These are phyloP conservation scores for Pristionchus exspectatus DNA, from an alignment of 2,888 invertebrate species.

Conservation along the genomic window DNA sequence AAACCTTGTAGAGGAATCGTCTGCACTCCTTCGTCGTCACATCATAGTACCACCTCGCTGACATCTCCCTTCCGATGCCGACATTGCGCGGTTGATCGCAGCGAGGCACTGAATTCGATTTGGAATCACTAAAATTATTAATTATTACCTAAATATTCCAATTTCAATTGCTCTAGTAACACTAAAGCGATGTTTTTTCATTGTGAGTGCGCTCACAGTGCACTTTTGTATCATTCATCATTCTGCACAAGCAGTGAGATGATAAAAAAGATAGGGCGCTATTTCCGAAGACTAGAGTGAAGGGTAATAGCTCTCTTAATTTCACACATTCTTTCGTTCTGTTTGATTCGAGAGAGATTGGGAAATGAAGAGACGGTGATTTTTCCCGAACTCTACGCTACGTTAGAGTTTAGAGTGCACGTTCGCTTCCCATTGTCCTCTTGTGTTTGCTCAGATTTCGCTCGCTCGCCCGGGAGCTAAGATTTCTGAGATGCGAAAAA, in stretches of 20 bases:
- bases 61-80: conserved; percentile 45
- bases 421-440: background rate
- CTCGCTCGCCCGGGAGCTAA: background rate
- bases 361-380: background rate
- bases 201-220: background rate
- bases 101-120: background rate
- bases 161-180: too few species aligned
- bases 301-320: too few species aligned
- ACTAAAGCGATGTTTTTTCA: too few species aligned
- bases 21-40: conserved; percentile 67
- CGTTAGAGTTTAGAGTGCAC: background rate
- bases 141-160: too few species aligned
- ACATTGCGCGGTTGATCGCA: conserved; percentile 51
- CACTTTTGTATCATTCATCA: background rate
- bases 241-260: too few species aligned
- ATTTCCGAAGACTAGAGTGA: too few species aligned
- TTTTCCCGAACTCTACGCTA: background rate
- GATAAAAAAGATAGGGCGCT: too few species aligned
- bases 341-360: background rate
- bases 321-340: too few species aligned
- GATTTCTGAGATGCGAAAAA: background rate
- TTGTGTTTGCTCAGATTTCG: background rate
- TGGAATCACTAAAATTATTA: too few species aligned
- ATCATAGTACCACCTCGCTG: conserved; percentile 72
- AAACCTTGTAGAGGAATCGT: conserved; percentile 65